Evolutionary conservation across 2,888 invertebrate species (phyloP).

Genomic region (Macaria liturata): DNA sequence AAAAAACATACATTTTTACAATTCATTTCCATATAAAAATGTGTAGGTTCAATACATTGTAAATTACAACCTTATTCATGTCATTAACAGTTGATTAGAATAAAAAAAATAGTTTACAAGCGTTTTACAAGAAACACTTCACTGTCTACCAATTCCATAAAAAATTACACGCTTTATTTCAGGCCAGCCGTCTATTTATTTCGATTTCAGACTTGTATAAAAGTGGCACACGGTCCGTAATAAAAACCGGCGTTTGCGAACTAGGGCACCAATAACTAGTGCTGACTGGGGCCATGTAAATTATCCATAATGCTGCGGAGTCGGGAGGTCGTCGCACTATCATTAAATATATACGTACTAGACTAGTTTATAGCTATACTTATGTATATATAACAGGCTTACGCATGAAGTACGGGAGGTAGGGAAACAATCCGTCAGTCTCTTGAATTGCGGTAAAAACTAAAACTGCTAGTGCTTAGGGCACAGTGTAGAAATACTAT

Average conservation of each 20-base stretch:
- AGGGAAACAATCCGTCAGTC: neutral
- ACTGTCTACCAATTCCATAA: too few species aligned
- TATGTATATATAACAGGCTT: constrained; percentile 20
- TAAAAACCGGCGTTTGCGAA: constrained; percentile 16
- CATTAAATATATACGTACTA: constrained; percentile 33
- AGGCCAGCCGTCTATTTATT: neutral
- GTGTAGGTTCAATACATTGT: too few species aligned
- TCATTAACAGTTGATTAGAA: too few species aligned
- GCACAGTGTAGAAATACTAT: too few species aligned
- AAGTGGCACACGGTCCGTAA: constrained; percentile 9
- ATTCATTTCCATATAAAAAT: too few species aligned
- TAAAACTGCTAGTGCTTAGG: too few species aligned
- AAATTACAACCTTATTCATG: too few species aligned
- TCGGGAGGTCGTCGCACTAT: constrained; percentile 29
- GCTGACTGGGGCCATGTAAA: constrained; percentile 23
- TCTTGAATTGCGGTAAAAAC: neutral
- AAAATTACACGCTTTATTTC: too few species aligned
- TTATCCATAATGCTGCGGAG: constrained; percentile 26
- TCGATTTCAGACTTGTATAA: constrained; percentile 7
- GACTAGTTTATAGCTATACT: constrained; percentile 11
- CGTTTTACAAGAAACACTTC: too few species aligned
- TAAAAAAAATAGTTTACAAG: too few species aligned
- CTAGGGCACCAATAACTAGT: constrained; percentile 21
- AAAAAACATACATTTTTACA: too few species aligned
- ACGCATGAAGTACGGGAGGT: constrained; percentile 10